These are phyloP conservation scores for Leptura quadrifasciata DNA, from an alignment of 2,888 invertebrate genomes.

Conservation along the genomic window DNA sequence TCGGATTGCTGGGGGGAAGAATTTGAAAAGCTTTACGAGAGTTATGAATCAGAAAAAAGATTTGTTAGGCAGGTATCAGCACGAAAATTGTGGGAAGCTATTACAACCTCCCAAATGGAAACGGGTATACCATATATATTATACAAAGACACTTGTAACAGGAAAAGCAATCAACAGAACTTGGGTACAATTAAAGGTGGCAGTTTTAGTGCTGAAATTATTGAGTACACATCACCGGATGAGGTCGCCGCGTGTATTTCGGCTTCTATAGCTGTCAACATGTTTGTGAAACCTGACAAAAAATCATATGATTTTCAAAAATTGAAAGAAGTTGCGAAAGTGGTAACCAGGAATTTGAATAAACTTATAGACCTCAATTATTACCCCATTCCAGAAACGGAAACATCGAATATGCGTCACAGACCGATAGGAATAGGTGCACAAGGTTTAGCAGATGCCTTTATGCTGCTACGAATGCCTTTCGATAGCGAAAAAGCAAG, in stretches of 20 bases:
- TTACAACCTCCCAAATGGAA: constrained; percentile 96
- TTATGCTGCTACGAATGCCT: constrained; percentile 93
- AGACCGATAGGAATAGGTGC: constrained; percentile 95
- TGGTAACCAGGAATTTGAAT: constrained; percentile 93
- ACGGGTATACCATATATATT: constrained; percentile 99
- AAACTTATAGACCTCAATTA: constrained; percentile 97
- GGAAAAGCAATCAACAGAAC: constrained; percentile 98
- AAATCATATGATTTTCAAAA: constrained; percentile 91
- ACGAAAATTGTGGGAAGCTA: constrained; percentile 93
- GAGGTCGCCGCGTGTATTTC: constrained; percentile 99
- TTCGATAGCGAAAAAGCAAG: constrained; percentile 93
- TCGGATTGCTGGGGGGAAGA: constrained; percentile 96
- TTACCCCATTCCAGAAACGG: constrained; percentile 95
- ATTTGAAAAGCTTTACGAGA: constrained; percentile 90
- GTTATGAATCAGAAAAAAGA: constrained; percentile 88
- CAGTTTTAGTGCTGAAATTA: constrained; percentile 98
- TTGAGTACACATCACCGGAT: constrained; percentile 93
- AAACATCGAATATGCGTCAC: constrained; percentile 89
- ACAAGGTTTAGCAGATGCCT: constrained; percentile 96
- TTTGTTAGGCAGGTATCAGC: constrained; percentile 82
- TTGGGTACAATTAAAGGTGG: constrained; percentile 98
- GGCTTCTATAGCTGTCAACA: constrained; percentile 97
- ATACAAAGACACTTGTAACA: constrained; percentile 96
- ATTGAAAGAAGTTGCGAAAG: constrained; percentile 91
- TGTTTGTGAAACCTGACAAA: constrained; percentile 87